These are phyloP conservation scores for sheep (Ovis aries) DNA, from an alignment of 2,113 vertebrate species.

Conservation along the genomic window DNA sequence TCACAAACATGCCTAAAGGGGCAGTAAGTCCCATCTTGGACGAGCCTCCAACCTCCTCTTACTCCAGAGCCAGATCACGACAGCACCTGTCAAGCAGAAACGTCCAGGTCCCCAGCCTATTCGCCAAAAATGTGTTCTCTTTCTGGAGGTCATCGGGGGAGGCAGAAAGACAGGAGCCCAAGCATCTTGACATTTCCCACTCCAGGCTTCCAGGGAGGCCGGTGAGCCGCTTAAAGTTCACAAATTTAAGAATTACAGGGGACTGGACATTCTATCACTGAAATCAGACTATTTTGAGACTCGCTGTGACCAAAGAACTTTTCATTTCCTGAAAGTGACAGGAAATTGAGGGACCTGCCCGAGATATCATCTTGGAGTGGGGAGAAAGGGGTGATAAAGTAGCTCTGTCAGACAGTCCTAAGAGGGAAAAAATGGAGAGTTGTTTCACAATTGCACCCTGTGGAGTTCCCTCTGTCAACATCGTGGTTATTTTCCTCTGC, in stretches of 20 bases:
- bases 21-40: background rate
- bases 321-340: slow-evolving; percentile 63
- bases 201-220: background rate
- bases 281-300: slow-evolving; percentile 15
- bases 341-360: slow-evolving; percentile 39
- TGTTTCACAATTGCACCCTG: background rate
- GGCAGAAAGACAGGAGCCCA: background rate
- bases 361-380: slow-evolving; percentile 34
- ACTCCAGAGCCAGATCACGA: background rate
- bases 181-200: background rate
- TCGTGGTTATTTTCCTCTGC: background rate
- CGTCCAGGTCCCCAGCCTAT: rapidly evolving
- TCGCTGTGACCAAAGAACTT: slow-evolving; percentile 9
- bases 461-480: background rate
- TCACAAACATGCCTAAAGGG: background rate
- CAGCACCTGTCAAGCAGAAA: background rate
- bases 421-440: background rate
- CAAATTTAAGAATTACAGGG: slow-evolving; percentile 17
- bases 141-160: background rate
- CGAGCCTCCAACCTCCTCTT: background rate
- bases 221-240: background rate
- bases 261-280: background rate
- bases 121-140: background rate
- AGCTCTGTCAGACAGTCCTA: background rate
- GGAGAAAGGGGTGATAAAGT: background rate